These are phyloP conservation scores for Lissocephala sabroskyi DNA, from an alignment of 2,888 invertebrate species.

Conservation along the genomic window DNA sequence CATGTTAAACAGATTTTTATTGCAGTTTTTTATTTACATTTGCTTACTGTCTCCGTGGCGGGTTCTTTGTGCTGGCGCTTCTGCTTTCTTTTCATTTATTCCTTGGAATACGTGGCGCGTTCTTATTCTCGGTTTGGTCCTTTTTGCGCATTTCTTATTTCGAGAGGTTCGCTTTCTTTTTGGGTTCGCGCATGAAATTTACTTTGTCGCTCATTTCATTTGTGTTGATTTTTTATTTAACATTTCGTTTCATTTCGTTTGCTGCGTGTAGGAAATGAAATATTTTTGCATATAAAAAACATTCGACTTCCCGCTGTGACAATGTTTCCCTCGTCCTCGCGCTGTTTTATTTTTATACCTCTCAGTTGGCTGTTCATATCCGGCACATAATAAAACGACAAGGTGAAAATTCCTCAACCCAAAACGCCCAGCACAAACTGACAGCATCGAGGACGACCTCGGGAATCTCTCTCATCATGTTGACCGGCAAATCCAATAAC, in stretches of 20 bases:
- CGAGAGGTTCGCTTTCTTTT: conserved; percentile 1
- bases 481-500: conserved; percentile 9
- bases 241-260: conserved; percentile 4
- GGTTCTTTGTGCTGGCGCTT: background rate
- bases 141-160: conserved; percentile 18
- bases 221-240: conserved; percentile 2
- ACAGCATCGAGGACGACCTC: too few species aligned
- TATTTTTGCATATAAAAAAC: conserved; percentile 64
- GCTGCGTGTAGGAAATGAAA: conserved; percentile 56
- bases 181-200: conserved; percentile 27
- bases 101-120: too few species aligned
- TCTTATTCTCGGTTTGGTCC: too few species aligned
- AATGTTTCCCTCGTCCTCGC: conserved; percentile 40
- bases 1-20: conserved; percentile 65
- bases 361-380: conserved; percentile 56
- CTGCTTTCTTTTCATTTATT: conserved; percentile 11
- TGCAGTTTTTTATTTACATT: conserved; percentile 55
- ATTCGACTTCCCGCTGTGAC: conserved; percentile 61
- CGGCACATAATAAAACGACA: conserved; percentile 59
- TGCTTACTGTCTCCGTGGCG: conserved; percentile 12
- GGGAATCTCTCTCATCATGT: background rate
- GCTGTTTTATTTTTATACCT: conserved; percentile 18
- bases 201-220: conserved; percentile 38
- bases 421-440: background rate
- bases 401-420: conserved; percentile 44